Conservation (phyloP, 2,797 vertebrate genomes). For the Eutrigla gurnardus region DNA sequence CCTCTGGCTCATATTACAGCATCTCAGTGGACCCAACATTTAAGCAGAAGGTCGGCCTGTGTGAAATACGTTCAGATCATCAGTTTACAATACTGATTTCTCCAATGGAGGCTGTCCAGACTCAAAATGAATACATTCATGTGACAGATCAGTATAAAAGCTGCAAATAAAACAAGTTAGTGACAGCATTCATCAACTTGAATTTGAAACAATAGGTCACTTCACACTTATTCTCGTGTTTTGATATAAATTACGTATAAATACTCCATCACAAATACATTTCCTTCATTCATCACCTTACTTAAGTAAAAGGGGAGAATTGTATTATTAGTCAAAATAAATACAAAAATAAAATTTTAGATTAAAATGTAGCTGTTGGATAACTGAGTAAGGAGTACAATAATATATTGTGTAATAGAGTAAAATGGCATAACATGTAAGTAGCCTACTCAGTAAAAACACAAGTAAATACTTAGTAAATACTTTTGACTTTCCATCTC, state of each 20-base stretch:
- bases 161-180: neutral
- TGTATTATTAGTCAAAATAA: neutral
- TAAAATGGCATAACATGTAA: neutral
- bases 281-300: neutral
- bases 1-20: constrained; percentile 57
- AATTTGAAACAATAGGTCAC: neutral
- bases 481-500: neutral
- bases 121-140: neutral
- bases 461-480: neutral
- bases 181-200: too few species aligned
- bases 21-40: neutral
- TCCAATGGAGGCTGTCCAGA: neutral
- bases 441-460: neutral
- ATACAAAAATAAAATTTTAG: too few species aligned
- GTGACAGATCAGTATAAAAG: neutral
- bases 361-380: neutral
- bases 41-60: neutral
- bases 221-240: neutral
- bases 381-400: neutral
- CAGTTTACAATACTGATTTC: neutral
- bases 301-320: neutral
- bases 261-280: neutral
- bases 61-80: too few species aligned
- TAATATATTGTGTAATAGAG: neutral
- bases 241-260: neutral